A percentile compares a stretch with the other conserved stretches of the same genome.
These are phyloP conservation scores for Nothoprocta pentlandii DNA, from an alignment of 2,113 vertebrate genomes.

Conservation along the genomic window DNA sequence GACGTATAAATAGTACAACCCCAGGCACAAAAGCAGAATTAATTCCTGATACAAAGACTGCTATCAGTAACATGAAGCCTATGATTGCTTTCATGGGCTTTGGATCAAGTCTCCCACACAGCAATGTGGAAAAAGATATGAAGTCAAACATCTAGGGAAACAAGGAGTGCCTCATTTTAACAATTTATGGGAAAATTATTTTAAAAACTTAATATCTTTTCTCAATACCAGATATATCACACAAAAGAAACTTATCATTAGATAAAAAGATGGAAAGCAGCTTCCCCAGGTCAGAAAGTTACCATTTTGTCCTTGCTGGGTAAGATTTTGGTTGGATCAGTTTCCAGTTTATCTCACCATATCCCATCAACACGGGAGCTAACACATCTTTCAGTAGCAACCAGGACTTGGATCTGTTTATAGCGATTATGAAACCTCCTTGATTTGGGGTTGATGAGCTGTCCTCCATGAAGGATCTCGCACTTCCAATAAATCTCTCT, in stretches of 20 bases:
- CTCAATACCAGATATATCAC: background rate
- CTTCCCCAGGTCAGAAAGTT: background rate
- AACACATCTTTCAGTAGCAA: background rate
- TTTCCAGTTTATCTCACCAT: background rate
- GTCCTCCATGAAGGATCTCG: background rate
- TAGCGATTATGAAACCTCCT: background rate
- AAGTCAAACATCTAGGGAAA: background rate
- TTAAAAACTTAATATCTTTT: background rate
- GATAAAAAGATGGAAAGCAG: background rate
- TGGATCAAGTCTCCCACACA: background rate
- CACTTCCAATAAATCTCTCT: background rate
- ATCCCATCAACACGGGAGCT: background rate
- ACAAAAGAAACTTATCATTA: background rate
- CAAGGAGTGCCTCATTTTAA: background rate
- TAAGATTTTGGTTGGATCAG: background rate
- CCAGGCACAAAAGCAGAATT: background rate
- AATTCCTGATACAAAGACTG: slow-evolving; percentile 7
- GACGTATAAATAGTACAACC: background rate
- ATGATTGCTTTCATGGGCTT: background rate
- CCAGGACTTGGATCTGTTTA: background rate
- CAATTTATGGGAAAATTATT: background rate
- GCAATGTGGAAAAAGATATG: background rate
- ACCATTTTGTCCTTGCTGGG: background rate
- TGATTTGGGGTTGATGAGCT: background rate
- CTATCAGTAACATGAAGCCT: background rate